Evolutionary conservation across 2,113 vertebrate species (phyloP).

Genomic region (Puma concolor): DNA sequence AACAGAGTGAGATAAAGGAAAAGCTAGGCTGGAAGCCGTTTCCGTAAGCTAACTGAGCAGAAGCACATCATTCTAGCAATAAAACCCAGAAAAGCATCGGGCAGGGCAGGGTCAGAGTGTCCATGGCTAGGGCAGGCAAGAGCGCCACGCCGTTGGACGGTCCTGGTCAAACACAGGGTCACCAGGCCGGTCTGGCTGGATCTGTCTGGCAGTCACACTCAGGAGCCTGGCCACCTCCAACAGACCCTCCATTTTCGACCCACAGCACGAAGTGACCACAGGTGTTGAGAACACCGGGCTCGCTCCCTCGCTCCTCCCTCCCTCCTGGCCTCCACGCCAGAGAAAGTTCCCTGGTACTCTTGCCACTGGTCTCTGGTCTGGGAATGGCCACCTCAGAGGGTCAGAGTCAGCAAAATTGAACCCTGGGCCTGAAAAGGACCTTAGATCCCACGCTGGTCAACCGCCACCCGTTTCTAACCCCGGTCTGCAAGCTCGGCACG

Average conservation of each 20-base stretch:
- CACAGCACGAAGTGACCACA: not conserved
- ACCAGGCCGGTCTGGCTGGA: not conserved
- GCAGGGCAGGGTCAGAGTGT: too few relatives aligned
- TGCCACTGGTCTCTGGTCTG: not conserved
- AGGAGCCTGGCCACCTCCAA: not conserved
- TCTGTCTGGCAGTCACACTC: not conserved
- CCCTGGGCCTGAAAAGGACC: not conserved
- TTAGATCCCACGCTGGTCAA: not conserved
- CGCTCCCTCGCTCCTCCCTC: not conserved
- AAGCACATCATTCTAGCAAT: not conserved
- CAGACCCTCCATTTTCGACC: not conserved
- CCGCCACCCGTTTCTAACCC: not conserved
- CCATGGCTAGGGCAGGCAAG: not conserved
- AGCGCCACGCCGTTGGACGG: fast-evolving
- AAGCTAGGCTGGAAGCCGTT: not conserved
- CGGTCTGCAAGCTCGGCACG: not conserved
- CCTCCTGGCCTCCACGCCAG: not conserved
- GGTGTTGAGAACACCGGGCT: not conserved
- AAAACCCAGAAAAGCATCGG: not conserved
- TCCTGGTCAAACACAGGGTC: not conserved
- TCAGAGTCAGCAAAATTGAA: not conserved
- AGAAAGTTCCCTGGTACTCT: not conserved
- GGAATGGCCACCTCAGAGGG: not conserved
- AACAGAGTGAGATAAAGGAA: not conserved
- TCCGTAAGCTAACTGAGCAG: not conserved